Percentiles rank a stretch among this genome's conserved stretches.
phyloP scores from a whole-genome alignment of 2,113 vertebrate species.

The Oxyura jamaicensis region DNA sequence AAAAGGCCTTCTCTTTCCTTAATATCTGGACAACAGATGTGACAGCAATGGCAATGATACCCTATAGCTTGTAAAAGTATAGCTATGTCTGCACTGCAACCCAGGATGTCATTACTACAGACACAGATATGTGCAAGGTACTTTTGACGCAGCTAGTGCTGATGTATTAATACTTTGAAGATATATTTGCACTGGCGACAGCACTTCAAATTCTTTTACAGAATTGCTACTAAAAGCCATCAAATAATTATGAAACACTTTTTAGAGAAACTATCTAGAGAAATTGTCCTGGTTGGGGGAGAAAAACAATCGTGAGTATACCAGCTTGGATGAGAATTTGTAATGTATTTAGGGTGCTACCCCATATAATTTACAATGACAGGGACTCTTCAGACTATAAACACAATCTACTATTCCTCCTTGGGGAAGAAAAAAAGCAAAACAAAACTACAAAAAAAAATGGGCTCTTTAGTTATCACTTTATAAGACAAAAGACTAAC shows the following conservation, averaged over 20 bases:
- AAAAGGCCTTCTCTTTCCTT: background rate
- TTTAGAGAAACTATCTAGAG: constrained; percentile 24
- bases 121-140: background rate
- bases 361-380: constrained; percentile 46
- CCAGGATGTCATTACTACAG: background rate
- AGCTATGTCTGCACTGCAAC: background rate
- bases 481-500: constrained; percentile 43
- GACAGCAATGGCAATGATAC: background rate
- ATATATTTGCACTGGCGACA: background rate
- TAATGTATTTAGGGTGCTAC: constrained; percentile 51
- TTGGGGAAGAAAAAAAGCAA: background rate
- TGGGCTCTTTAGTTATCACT: constrained; percentile 46
- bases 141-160: background rate
- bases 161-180: background rate
- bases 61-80: too few relatives aligned
- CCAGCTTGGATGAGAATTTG: constrained; percentile 39
- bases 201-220: constrained; percentile 16
- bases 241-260: constrained; percentile 29
- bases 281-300: constrained; percentile 36
- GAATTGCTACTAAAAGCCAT: constrained; percentile 37
- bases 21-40: background rate
- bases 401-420: constrained; percentile 37
- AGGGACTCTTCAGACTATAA: constrained; percentile 50
- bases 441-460: background rate
- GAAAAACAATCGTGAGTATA: constrained; percentile 30